These are phyloP conservation scores for Cyclophora albipunctata DNA, from an alignment of 2,888 invertebrate species.

Conservation along the genomic window DNA sequence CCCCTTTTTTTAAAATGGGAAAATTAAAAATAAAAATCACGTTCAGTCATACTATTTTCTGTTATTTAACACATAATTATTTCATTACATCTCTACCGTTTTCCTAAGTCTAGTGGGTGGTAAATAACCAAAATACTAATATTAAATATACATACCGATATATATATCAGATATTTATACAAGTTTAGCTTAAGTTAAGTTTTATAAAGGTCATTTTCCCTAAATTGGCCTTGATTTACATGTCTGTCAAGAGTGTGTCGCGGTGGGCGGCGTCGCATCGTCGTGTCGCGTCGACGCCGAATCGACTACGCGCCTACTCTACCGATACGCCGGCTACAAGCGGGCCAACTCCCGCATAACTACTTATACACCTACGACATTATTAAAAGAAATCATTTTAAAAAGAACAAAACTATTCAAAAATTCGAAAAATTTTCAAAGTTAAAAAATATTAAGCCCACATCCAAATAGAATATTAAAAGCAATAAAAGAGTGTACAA, in stretches of 20 bases:
- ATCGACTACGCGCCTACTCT: slow-evolving; percentile 12
- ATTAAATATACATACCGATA: slow-evolving; percentile 75
- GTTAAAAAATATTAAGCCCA: slow-evolving; percentile 51
- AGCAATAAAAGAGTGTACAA: slow-evolving; percentile 48
- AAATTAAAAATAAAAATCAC: slow-evolving; percentile 68
- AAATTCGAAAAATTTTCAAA: slow-evolving; percentile 29
- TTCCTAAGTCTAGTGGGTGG: slow-evolving; percentile 74
- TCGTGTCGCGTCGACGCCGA: slow-evolving; percentile 18
- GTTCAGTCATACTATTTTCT: slow-evolving; percentile 71
- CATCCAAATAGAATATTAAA: slow-evolving; percentile 66
- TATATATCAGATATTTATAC: slow-evolving; percentile 75
- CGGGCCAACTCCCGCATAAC: slow-evolving; percentile 19
- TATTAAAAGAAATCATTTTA: slow-evolving; percentile 67
- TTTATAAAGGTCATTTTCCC: slow-evolving; percentile 68
- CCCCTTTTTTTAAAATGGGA: slow-evolving; percentile 57
- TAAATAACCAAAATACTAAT: slow-evolving; percentile 75
- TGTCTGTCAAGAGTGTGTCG: slow-evolving; percentile 64
- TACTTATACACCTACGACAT: slow-evolving; percentile 31
- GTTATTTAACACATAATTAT: slow-evolving; percentile 73
- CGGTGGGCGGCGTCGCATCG: slow-evolving; percentile 22
- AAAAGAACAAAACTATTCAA: slow-evolving; percentile 39
- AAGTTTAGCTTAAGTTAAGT: slow-evolving; percentile 75
- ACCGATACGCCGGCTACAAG: slow-evolving; percentile 17
- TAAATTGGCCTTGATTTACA: slow-evolving; percentile 69
- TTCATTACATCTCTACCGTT: slow-evolving; percentile 69